phyloP scores from a whole-genome alignment of 2,888 invertebrate species.

The Beris chalybata region DNA sequence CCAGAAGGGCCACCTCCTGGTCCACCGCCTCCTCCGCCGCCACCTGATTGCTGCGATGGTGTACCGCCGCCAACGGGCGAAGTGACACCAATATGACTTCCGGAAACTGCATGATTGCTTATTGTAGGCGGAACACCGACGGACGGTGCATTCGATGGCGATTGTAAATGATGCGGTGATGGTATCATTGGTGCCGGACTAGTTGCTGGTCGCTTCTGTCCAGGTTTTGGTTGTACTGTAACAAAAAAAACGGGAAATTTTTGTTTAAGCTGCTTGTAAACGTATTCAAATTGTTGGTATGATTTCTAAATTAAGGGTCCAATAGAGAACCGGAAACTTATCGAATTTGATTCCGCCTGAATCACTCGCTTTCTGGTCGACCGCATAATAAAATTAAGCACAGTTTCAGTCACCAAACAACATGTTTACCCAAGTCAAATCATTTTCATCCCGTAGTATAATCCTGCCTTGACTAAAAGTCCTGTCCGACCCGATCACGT shows the following conservation, averaged over 20 bases:
- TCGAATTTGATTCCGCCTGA: too few relatives aligned
- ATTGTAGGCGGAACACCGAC: conserved; percentile 42
- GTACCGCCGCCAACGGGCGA: conserved; percentile 32
- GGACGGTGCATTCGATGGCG: conserved; percentile 44
- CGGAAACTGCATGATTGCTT: conserved; percentile 47
- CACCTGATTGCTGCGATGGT: conserved; percentile 32
- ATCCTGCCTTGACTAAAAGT: too few relatives aligned
- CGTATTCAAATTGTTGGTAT: background rate
- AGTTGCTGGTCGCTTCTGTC: conserved; percentile 54
- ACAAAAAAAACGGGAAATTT: conserved; percentile 34
- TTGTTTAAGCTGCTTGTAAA: background rate
- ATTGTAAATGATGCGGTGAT: conserved; percentile 53
- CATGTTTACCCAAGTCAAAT: background rate
- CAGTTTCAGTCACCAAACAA: conserved; percentile 2
- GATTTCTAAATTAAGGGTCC: too few relatives aligned
- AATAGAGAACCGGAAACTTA: too few relatives aligned
- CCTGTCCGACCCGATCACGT: too few relatives aligned
- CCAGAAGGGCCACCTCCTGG: conserved; percentile 53
- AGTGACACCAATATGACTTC: conserved; percentile 49
- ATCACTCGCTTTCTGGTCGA: too few relatives aligned
- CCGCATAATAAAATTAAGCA: conserved; percentile 3
- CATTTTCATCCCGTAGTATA: background rate
- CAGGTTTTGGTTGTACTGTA: conserved; percentile 55
- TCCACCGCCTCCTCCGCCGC: conserved; percentile 26
- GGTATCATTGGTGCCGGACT: conserved; percentile 55